Conservation (phyloP, 2,797 vertebrate species). For the Glyptemys insculpta region DNA sequence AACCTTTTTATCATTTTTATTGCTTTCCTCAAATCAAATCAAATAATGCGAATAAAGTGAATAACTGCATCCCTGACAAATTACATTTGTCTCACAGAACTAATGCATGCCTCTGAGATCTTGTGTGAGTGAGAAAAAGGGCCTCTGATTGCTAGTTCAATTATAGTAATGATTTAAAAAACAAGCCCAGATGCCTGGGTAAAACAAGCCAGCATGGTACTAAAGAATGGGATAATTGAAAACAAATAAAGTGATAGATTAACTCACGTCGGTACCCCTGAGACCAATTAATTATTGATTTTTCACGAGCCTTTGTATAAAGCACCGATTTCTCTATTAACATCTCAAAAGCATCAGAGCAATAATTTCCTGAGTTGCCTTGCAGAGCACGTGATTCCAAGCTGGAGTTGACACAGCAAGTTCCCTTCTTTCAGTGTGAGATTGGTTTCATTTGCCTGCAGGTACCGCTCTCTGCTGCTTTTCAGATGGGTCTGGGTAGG, state of each 20-base stretch:
- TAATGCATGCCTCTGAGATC: background rate
- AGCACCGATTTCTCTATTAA: background rate
- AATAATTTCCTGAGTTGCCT: background rate
- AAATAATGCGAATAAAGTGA: background rate
- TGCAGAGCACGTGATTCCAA: background rate
- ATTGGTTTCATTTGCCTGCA: background rate
- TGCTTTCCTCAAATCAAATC: too few species aligned
- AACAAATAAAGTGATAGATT: background rate
- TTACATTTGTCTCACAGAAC: background rate
- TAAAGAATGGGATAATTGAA: background rate
- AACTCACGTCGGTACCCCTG: background rate
- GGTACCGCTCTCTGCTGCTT: background rate
- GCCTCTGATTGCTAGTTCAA: background rate
- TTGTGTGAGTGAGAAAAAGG: background rate
- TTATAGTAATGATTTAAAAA: background rate
- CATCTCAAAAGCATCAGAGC: background rate
- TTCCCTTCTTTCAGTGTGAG: rapidly evolving
- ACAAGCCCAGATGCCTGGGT: background rate
- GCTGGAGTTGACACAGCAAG: background rate
- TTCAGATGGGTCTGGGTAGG: rapidly evolving
- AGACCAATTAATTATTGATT: background rate
- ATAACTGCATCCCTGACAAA: background rate
- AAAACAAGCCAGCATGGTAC: background rate
- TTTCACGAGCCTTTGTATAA: background rate
- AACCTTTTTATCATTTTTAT: too few species aligned